Conservation (phyloP, 2,888 invertebrate genomes). For the Lasioglossum calceatum region DNA sequence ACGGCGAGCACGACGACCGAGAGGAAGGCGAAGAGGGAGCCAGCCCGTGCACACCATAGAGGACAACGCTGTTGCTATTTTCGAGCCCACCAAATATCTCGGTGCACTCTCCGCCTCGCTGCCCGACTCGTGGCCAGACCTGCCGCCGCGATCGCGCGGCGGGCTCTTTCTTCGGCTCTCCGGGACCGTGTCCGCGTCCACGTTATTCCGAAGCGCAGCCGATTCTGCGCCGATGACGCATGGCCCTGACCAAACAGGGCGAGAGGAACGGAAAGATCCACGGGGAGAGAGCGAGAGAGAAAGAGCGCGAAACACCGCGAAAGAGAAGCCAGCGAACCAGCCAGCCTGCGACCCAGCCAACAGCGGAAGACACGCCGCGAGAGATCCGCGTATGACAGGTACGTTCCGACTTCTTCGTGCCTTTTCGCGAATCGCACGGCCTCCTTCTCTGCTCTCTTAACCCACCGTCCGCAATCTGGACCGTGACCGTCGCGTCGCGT, state of each 20-base stretch:
- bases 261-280: conserved; percentile 34
- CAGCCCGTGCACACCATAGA: conserved; percentile 50
- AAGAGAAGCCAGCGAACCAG: conserved; percentile 19
- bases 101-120: conserved; percentile 36
- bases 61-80: conserved; percentile 70
- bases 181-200: conserved; percentile 34
- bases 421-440: conserved; percentile 26
- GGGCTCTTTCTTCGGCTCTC: conserved; percentile 45
- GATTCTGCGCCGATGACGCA: conserved; percentile 70
- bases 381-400: conserved; percentile 65
- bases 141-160: conserved; percentile 14
- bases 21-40: conserved; percentile 22
- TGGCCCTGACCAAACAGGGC: conserved; percentile 59
- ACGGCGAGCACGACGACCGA: conserved; percentile 26
- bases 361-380: conserved; percentile 35
- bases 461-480: neutral
- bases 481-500: conserved; percentile 35
- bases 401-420: conserved; percentile 51
- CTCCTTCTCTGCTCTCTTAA: conserved; percentile 20
- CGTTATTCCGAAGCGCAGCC: conserved; percentile 54
- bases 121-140: conserved; percentile 30
- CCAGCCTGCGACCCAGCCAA: conserved; percentile 4
- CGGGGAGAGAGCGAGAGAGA: conserved; percentile 38
- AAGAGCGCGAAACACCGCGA: conserved; percentile 38
- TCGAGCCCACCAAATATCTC: conserved; percentile 71